phyloP scores from a whole-genome alignment of 2,888 invertebrate species.

The Morpho deidamia region DNA sequence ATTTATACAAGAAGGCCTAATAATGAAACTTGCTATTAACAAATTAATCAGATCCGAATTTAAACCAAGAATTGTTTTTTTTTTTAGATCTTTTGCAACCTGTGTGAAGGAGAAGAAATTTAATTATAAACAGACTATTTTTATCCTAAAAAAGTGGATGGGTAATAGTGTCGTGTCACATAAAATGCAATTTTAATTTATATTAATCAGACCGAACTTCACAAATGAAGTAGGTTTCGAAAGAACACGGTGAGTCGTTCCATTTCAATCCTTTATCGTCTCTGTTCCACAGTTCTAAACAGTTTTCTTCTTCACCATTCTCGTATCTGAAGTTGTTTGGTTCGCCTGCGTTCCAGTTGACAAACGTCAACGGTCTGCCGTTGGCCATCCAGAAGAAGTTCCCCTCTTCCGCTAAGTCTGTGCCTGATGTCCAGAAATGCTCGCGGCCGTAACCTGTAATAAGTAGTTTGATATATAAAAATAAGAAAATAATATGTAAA shows the following conservation, averaged over 20 bases:
- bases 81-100: too few relatives aligned
- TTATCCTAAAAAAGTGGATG: too few relatives aligned
- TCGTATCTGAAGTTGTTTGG: constrained; percentile 96
- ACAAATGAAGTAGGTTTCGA: constrained; percentile 95
- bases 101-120: too few relatives aligned
- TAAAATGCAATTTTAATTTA: constrained; percentile 20
- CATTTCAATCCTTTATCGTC: constrained; percentile 95
- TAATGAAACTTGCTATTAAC: too few relatives aligned
- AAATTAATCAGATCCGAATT: too few relatives aligned
- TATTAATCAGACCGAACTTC: constrained; percentile 83
- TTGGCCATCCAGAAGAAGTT: constrained; percentile 96
- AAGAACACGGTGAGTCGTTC: constrained; percentile 96
- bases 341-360: constrained; percentile 96
- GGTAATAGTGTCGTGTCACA: background rate
- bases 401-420: constrained; percentile 94
- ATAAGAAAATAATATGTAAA: too few relatives aligned
- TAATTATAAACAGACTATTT: too few relatives aligned
- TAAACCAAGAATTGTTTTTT: too few relatives aligned
- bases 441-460: constrained; percentile 89
- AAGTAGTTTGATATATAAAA: background rate
- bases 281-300: constrained; percentile 93
- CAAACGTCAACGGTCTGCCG: constrained; percentile 91
- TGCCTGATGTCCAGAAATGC: constrained; percentile 96
- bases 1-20: too few relatives aligned
- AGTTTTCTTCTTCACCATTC: constrained; percentile 95